Conservation (phyloP, 2,113 vertebrate genomes). For the Larimichthys polyactis region DNA sequence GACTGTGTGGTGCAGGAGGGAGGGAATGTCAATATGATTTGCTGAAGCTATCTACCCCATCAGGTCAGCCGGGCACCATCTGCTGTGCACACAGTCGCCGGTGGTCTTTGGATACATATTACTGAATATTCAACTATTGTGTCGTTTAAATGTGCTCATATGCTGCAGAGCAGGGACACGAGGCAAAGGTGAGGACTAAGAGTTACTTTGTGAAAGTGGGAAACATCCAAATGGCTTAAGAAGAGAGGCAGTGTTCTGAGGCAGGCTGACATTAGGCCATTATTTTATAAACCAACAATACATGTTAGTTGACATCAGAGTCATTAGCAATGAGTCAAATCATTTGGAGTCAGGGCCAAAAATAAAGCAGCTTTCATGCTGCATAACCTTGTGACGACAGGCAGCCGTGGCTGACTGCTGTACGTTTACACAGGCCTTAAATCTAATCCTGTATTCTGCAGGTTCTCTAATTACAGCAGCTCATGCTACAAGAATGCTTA, state of each 20-base stretch:
- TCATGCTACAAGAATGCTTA: not conserved
- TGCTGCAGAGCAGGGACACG: not conserved
- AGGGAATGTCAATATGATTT: constrained; percentile 33
- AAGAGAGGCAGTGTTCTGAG: not conserved
- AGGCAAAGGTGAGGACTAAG: not conserved
- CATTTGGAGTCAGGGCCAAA: not conserved
- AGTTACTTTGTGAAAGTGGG: no score
- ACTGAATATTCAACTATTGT: not conserved
- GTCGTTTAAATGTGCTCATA: not conserved
- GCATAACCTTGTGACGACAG: not conserved
- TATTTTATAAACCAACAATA: not conserved
- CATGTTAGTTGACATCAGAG: no score
- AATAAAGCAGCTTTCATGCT: not conserved
- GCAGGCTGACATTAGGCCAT: not conserved
- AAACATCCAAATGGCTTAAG: not conserved
- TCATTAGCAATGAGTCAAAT: not conserved
- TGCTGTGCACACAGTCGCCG: not conserved
- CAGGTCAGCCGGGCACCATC: constrained; percentile 7
- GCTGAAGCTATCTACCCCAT: constrained; percentile 25
- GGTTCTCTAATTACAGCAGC: constrained; percentile 7
- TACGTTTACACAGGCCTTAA: not conserved
- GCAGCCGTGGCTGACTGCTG: not conserved
- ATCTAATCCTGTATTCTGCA: constrained; percentile 1
- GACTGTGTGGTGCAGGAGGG: constrained; percentile 17
- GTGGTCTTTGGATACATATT: not conserved